A percentile compares a stretch with the other conserved stretches of the same genome.
phyloP scores from a whole-genome alignment of 2,797 vertebrate genomes.

The Malurus splendens region DNA sequence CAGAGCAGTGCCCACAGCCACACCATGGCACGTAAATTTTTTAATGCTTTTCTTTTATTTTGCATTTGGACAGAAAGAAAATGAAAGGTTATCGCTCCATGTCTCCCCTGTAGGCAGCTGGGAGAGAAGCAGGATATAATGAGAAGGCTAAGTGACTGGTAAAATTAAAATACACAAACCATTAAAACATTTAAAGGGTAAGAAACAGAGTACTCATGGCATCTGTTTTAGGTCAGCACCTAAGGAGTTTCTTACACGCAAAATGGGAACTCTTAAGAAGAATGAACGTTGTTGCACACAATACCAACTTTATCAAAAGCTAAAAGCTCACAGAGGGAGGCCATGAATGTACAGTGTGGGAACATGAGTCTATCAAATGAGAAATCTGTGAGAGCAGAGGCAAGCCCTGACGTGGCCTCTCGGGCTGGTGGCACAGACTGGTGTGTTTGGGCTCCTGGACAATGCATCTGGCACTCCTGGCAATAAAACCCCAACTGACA shows the following conservation, averaged over 20 bases:
- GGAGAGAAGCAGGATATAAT: not conserved
- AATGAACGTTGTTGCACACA: not conserved
- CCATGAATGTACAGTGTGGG: not conserved
- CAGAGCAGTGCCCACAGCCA: not conserved
- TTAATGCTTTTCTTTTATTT: not conserved
- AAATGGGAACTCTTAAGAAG: constrained; percentile 15
- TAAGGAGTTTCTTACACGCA: not conserved
- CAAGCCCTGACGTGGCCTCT: not conserved
- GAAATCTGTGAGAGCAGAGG: not conserved
- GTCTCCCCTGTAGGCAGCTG: not conserved
- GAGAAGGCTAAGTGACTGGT: not conserved
- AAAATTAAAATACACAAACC: constrained; percentile 29
- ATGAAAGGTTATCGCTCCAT: not conserved
- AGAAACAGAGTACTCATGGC: not conserved
- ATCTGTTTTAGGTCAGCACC: constrained; percentile 42
- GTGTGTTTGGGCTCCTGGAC: constrained; percentile 10
- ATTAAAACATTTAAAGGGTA: constrained; percentile 6
- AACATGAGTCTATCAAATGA: not conserved
- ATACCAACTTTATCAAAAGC: constrained; percentile 26
- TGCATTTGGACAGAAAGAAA: not conserved
- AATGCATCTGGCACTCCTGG: constrained; percentile 33
- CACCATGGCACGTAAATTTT: not conserved
- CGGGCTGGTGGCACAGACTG: not conserved
- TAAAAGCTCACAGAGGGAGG: not conserved
- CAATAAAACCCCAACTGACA: constrained; percentile 31